phyloP scores from a whole-genome alignment of 2,113 vertebrate species.

The Numida meleagris region DNA sequence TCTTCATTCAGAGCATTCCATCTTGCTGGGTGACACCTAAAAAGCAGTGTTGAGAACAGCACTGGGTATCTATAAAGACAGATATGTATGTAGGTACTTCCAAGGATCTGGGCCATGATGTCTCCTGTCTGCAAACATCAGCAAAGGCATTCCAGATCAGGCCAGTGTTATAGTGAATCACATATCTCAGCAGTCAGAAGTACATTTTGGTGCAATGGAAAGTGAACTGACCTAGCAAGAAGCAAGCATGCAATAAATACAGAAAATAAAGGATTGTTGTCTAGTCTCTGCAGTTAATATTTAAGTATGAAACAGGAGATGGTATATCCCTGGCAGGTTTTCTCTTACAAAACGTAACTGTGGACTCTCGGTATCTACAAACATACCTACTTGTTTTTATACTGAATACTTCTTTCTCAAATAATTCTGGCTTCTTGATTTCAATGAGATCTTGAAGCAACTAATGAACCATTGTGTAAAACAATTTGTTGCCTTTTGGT shows the following conservation, averaged over 20 bases:
- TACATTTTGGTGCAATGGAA: not conserved
- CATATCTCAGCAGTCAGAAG: not conserved
- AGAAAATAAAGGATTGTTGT: not conserved
- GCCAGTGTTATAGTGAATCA: not conserved
- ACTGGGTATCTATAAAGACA: not conserved
- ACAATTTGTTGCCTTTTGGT: not conserved
- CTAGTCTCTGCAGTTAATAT: not conserved
- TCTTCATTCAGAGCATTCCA: not conserved
- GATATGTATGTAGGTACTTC: not conserved
- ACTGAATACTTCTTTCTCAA: not conserved
- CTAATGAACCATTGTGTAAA: not conserved
- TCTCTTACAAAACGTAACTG: not conserved
- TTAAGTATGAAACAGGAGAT: not conserved
- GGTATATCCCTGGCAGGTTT: not conserved
- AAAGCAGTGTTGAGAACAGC: not conserved
- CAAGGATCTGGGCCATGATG: not conserved
- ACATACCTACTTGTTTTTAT: not conserved
- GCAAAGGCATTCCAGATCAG: not conserved
- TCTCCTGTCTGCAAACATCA: not conserved
- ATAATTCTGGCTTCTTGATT: not conserved
- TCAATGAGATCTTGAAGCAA: not conserved
- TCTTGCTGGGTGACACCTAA: not conserved
- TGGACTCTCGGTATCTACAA: not conserved
- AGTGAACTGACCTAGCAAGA: not conserved
- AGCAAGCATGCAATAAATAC: not conserved